Evolutionary conservation across 1,140 invertebrate species (phyloP).

Genomic region (Camponotus floridanus): DNA sequence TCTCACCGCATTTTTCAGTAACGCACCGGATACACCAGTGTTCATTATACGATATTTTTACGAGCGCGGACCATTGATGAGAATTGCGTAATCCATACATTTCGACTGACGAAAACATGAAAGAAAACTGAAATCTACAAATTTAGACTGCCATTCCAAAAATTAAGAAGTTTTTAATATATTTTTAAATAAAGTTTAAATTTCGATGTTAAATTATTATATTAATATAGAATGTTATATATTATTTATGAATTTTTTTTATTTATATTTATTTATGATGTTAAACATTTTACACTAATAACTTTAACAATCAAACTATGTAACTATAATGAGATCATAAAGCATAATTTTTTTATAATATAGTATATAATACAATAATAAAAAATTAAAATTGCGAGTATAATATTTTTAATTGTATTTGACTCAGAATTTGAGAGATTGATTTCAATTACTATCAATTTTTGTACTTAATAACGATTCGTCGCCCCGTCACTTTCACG

Average conservation of each 20-base stretch:
- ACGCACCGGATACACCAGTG: neutral
- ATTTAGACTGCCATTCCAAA: neutral
- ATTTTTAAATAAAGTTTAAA: slow-evolving; percentile 23
- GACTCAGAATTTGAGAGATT: neutral
- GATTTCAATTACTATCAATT: slow-evolving; percentile 33
- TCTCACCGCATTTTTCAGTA: slow-evolving; percentile 30
- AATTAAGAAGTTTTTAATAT: neutral
- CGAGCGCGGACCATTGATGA: neutral
- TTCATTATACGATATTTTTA: slow-evolving; percentile 54
- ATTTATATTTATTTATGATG: too few species aligned
- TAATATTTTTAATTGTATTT: neutral
- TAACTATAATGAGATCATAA: too few species aligned
- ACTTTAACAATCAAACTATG: too few species aligned
- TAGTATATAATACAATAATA: neutral
- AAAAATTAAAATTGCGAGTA: neutral
- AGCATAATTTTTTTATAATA: too few species aligned
- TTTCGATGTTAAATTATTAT: neutral
- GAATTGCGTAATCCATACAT: neutral
- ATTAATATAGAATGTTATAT: neutral
- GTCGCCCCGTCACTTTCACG: neutral
- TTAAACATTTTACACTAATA: too few species aligned
- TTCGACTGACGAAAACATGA: neutral
- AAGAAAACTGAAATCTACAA: neutral
- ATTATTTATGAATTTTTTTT: neutral
- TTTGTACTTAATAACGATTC: slow-evolving; percentile 29